Percentiles rank a stretch among this genome's conserved stretches.
Conservation (phyloP, 2,888 invertebrate genomes). For the Hypena proboscidalis region DNA sequence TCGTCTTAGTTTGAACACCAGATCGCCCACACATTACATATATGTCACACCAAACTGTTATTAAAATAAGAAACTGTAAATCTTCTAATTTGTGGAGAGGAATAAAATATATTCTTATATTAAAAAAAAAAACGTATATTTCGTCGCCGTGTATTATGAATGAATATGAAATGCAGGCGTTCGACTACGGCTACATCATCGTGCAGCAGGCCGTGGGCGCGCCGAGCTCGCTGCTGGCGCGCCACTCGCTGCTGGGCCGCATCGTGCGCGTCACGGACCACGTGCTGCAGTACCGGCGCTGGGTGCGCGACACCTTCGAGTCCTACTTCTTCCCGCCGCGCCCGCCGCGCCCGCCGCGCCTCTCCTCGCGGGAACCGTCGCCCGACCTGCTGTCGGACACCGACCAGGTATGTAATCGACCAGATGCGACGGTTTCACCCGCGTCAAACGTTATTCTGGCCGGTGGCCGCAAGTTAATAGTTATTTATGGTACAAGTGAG, state of each 20-base stretch:
- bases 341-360: slow-evolving; percentile 38
- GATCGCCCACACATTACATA: no score
- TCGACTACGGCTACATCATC: slow-evolving; percentile 97
- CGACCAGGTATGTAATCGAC: slow-evolving; percentile 57
- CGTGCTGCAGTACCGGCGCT: slow-evolving; percentile 88
- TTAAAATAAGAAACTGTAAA: no score
- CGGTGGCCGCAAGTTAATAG: no score
- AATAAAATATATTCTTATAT: no score
- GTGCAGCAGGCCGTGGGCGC: slow-evolving; percentile 89
- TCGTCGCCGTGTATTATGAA: no score
- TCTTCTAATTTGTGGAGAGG: no score
- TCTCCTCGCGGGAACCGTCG: slow-evolving; percentile 22
- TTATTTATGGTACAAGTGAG: no score
- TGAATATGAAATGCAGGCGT: slow-evolving; percentile 87
- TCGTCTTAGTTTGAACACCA: no score
- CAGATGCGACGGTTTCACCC: no score
- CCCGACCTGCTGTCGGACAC: slow-evolving; percentile 43
- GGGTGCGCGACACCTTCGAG: slow-evolving; percentile 79
- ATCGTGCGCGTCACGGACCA: slow-evolving; percentile 97
- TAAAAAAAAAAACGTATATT: no score
- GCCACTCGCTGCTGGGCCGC: slow-evolving; percentile 92
- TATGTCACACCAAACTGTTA: no score
- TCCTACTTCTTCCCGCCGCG: slow-evolving; percentile 73
- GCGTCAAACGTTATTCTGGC: no score
- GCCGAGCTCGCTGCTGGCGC: slow-evolving; percentile 69